These are phyloP conservation scores for Micoletzkya japonica DNA, from an alignment of 2,888 invertebrate genomes.

Conservation along the genomic window DNA sequence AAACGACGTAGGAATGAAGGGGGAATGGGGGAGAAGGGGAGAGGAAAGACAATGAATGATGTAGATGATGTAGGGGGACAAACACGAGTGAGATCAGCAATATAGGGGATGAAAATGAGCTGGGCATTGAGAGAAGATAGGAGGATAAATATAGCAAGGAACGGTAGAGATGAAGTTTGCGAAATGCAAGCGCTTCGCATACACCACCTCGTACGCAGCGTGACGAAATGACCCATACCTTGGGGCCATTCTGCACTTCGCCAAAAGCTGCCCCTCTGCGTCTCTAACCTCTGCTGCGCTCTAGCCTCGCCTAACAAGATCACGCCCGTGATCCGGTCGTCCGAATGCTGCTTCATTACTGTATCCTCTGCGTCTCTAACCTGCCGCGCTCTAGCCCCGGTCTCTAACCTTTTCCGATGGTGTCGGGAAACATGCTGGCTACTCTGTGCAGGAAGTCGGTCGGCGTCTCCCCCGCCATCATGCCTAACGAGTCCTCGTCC, in stretches of 20 bases:
- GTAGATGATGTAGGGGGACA: neutral
- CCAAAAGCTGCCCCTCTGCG: no score
- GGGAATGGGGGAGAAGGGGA: neutral
- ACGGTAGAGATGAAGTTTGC: neutral
- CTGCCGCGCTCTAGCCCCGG: no score
- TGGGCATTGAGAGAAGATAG: neutral
- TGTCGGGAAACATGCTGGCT: conserved; percentile 11
- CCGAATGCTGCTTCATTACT: neutral
- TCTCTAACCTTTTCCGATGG: neutral
- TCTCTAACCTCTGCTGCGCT: neutral
- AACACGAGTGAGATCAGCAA: neutral
- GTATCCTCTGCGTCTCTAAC: conserved; percentile 1
- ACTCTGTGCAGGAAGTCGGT: conserved; percentile 22
- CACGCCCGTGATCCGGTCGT: neutral
- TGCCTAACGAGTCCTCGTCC: conserved; percentile 2
- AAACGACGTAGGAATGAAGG: neutral
- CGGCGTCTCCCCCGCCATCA: conserved; percentile 7
- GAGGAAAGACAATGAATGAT: neutral
- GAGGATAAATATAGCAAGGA: neutral
- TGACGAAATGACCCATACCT: neutral
- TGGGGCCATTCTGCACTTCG: neutral
- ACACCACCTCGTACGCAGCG: no score
- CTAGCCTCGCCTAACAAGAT: neutral
- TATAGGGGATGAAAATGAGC: neutral
- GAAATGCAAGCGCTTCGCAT: neutral